These are phyloP conservation scores for Lithophane semibrunnea DNA, from an alignment of 2,888 invertebrate species.

Conservation along the genomic window DNA sequence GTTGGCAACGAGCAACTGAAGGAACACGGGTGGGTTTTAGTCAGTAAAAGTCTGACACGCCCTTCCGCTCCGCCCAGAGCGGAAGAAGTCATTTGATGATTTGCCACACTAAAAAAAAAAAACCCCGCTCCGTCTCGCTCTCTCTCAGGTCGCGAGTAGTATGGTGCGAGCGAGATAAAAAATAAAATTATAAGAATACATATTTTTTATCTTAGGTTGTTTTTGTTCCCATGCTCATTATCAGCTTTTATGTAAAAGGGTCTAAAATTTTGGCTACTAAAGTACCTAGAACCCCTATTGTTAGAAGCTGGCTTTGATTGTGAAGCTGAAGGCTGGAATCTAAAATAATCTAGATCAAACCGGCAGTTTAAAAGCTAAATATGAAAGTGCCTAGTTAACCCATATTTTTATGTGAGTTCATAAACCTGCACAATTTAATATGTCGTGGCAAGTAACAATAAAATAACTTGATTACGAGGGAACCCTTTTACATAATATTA, in stretches of 20 bases:
- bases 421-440: constrained; percentile 32
- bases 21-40: too few species aligned
- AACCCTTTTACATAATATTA: constrained; percentile 44
- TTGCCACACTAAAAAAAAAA: too few species aligned
- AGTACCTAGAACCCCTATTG: neutral
- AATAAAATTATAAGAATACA: too few species aligned
- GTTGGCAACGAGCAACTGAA: too few species aligned
- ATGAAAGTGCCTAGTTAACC: constrained; percentile 20
- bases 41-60: too few species aligned
- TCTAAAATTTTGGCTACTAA: neutral
- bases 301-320: neutral
- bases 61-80: too few species aligned
- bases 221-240: constrained; percentile 2
- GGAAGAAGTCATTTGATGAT: too few species aligned
- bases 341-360: neutral
- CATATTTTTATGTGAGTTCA: constrained; percentile 33
- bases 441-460: constrained; percentile 45
- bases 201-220: neutral
- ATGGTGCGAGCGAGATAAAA: too few species aligned
- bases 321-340: neutral
- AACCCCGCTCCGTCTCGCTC: too few species aligned
- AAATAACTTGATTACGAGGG: constrained; percentile 48
- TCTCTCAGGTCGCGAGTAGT: too few species aligned
- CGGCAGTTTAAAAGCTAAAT: neutral
- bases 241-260: neutral